Evolutionary conservation across 2,113 vertebrate genomes (phyloP), one percentile per base, ranked within the genome.

Genomic region (Pyxicephalus adspersus): DNA sequence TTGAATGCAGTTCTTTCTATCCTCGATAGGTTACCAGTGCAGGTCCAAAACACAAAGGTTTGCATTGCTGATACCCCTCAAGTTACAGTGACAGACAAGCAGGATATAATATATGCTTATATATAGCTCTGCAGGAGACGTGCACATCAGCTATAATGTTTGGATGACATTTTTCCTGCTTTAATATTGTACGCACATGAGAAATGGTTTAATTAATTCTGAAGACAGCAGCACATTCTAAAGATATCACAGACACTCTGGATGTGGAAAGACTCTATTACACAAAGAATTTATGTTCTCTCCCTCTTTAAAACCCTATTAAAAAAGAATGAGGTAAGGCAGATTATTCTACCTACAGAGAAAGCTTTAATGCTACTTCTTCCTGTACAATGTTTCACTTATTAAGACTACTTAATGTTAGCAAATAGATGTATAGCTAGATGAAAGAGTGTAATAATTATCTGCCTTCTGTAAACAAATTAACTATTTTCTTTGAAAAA

Each of bases 161-260:
- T 66, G 71, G 20, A 61, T 82, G 71, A 75, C 80, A 82, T 82
- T 74, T 81, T 81, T 75, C 80, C 66, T 82, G 28, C 80, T 82
- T 74, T 82, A 81, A 81, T 81, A 81, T 81, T 74, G 79, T 65
- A 58, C 60, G 80, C 61, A 75, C 80, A 82, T 75, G 71, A 82
- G 71, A 82, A 82, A 82, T 82, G 80, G 71, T 82, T 82, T 82
- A 74, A 82, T 82, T 82, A 82, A 82, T 82, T 75, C 60, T 75
- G 80, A 82, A 82, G 80, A 82, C 71, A 75, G 80, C 63, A 65
- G 80, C 61, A 22, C 71, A 74, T 81, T 81, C 68, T 81, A 81
- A 81, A 81, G 61, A 81, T 70, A 81, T 81, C 79, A 81, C 79
- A 72, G 78, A 55, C 57, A 73, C 26, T 55, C 58, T 64, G 68